Percentiles rank a stretch among this genome's conserved stretches.
These are phyloP conservation scores for Tokudaia tokunoshimensis DNA, from an alignment of 2,797 vertebrate species.

Conservation along the genomic window DNA sequence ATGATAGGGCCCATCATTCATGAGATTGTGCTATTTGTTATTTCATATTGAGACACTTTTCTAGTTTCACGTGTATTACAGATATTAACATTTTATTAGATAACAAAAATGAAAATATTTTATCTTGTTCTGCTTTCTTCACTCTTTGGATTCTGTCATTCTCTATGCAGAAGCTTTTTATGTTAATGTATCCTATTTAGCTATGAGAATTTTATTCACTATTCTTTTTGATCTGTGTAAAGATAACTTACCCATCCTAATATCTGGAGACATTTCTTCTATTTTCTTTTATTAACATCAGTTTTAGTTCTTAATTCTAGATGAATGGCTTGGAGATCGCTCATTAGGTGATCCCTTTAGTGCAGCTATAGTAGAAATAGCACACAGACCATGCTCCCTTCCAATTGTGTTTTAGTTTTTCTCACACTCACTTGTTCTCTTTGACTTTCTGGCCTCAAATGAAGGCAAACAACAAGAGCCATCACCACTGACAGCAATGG, in stretches of 20 bases:
- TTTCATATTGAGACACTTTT: neutral
- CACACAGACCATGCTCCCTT: neutral
- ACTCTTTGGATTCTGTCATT: neutral
- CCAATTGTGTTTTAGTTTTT: rapidly evolving
- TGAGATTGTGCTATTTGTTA: neutral
- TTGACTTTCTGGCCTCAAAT: rapidly evolving
- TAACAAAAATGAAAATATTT: neutral
- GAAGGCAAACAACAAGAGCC: neutral
- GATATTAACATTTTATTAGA: neutral
- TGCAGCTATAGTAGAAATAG: neutral
- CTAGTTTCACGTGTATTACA: neutral
- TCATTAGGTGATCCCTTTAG: neutral
- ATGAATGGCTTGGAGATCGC: neutral
- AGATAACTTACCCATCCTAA: neutral
- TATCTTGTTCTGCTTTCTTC: neutral
- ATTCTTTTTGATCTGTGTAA: neutral
- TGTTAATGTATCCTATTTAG: neutral
- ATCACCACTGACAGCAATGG: neutral
- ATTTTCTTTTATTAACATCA: neutral
- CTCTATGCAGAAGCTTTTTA: neutral
- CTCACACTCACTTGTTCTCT: no score
- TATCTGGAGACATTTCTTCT: neutral
- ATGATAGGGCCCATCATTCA: neutral
- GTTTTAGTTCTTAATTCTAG: neutral
- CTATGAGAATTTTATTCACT: neutral